Percentiles rank a stretch among this genome's conserved stretches.
These are phyloP conservation scores for Sorex fumeus DNA, from an alignment of 2,113 vertebrate genomes.

Conservation along the genomic window DNA sequence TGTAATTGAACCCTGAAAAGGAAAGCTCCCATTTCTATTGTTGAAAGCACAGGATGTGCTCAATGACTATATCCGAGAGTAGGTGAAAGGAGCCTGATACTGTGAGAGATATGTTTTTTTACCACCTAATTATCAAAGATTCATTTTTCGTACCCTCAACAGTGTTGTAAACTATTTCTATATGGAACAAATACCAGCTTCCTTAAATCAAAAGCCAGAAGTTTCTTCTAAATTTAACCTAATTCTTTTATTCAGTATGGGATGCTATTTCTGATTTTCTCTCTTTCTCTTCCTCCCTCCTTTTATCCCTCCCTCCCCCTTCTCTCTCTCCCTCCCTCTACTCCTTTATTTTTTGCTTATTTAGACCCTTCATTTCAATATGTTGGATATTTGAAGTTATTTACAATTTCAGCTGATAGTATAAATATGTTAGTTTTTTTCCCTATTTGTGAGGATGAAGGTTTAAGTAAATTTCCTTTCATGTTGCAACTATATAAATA, in stretches of 20 bases:
- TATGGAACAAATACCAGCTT: not conserved
- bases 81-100: not conserved
- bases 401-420: not conserved
- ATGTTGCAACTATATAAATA: not conserved
- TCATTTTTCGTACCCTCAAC: not conserved
- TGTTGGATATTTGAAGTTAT: not conserved
- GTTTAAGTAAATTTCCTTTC: not conserved
- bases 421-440: conserved; percentile 5
- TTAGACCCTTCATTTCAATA: not conserved
- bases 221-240: not conserved
- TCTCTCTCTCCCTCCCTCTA: too few species aligned
- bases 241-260: not conserved
- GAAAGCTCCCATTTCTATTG: not conserved
- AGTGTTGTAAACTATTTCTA: not conserved
- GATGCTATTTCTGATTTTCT: not conserved
- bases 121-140: not conserved
- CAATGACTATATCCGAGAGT: not conserved
- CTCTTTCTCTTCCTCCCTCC: not conserved
- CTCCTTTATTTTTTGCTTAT: too few species aligned
- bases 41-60: not conserved
- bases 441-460: not conserved
- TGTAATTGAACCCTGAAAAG: not conserved
- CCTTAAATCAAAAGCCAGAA: not conserved
- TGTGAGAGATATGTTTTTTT: not conserved
- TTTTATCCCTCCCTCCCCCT: too few species aligned